Base-by-base conservation (phyloP, 2,113 vertebrate species). In the Lophochroa leadbeateri region DNA sequence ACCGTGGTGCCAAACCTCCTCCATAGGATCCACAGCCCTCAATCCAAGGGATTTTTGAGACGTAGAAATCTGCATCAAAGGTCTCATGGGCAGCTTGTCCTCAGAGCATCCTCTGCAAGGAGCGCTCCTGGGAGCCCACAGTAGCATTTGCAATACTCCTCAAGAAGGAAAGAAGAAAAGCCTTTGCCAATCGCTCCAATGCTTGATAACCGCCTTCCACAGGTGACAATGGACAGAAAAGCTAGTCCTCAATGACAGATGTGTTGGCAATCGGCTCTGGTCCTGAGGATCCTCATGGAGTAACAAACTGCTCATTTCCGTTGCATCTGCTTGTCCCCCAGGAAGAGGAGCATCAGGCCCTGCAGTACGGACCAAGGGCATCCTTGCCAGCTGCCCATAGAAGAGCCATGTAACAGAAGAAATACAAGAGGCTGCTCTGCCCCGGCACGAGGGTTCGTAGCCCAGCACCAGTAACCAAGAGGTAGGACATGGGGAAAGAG, bases 381-480 rank as follows among this genome's bases (percentile, higher is more conserved):
- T 49, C 57, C 15, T 37, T 71, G 35, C 46, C 83, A 61, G 57
- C 68, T 68, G 74, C 43, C 35, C 29, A 1, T 0, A 18, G 49
- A 12, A 70, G 49, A 50, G 75, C 55, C 33, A 8, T 4, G 18
- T n/a, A 13, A 20, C 28, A 35, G 31, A 5, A 31, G 16, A 17
- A 46, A 15, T 43, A 31, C 7, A 11, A 15, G 11, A 20, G 46
- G 7, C 11, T 87, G 63, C 41, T 70, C 31, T 33, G 29, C 5
- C 1, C 47, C n/a, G 55, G 29, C 43, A 41, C 2, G 1, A 31
- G 47, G 28, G 15, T 5, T 49, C n/a, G 2, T 13, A 84, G n/a
- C 8, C 44, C 71, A 35, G 11, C 10, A 7, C 37, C 6, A 1
- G 68, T 1, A 1, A 44, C 23, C 14, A 0, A 24, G 50, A 18